Evolutionary conservation across 92 coral and sea anemone species (phyloP).

Genomic region (Paramuricea clavata): DNA sequence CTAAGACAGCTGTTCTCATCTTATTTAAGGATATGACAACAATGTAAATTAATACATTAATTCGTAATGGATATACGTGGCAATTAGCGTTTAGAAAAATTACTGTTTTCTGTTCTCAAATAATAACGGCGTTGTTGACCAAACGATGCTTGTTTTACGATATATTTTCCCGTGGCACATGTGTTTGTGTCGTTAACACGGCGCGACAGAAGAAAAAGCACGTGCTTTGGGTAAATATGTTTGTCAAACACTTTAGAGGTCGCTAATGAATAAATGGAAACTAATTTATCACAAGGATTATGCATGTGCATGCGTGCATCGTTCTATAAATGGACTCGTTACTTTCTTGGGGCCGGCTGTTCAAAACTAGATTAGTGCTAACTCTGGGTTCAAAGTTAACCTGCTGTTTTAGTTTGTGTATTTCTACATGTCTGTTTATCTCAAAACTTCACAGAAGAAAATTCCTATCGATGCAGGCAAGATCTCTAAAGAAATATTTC

Average conservation of each 20-base stretch:
- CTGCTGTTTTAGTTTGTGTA: too few species aligned
- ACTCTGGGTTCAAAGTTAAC: too few species aligned
- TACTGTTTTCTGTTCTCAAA: not conserved
- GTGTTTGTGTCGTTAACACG: conserved; percentile 3
- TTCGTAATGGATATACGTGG: not conserved
- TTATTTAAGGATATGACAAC: not conserved
- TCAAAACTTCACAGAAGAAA: too few species aligned
- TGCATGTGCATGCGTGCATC: not conserved
- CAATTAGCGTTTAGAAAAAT: not conserved
- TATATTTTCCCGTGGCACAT: not conserved
- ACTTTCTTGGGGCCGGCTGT: too few species aligned
- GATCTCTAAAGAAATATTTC: too few species aligned
- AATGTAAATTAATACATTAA: not conserved
- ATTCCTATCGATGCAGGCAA: too few species aligned
- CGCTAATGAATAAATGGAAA: not conserved
- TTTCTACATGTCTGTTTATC: too few species aligned
- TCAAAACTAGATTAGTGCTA: too few species aligned
- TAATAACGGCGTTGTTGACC: not conserved
- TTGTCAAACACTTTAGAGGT: conserved; percentile 8
- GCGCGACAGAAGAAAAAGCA: not conserved
- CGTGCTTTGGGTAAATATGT: conserved; percentile 5
- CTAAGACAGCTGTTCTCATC: not conserved
- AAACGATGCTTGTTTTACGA: not conserved
- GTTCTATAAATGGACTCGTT: too few species aligned
- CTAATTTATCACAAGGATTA: not conserved